These are phyloP conservation scores for Lithodes maja DNA, from an alignment of 2,888 invertebrate genomes.

Conservation along the genomic window DNA sequence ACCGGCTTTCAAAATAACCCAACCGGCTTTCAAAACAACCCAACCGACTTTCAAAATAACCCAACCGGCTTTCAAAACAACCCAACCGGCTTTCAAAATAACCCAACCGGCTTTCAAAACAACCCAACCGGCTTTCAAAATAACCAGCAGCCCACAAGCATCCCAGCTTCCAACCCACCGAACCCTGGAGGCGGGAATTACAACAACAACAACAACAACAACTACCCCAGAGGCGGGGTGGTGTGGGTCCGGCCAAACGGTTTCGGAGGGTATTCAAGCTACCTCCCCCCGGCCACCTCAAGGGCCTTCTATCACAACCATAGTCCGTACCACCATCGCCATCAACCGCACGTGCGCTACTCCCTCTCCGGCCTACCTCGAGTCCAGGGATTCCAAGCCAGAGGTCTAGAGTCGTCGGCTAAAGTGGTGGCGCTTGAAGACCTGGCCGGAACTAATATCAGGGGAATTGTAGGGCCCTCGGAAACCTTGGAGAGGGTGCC, in stretches of 20 bases:
- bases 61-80: background rate
- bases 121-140: too few species aligned
- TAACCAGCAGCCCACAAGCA: background rate
- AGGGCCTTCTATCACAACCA: background rate
- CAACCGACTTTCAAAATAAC: too few species aligned
- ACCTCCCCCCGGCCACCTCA: background rate
- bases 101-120: too few species aligned
- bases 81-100: background rate
- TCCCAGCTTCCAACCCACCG: background rate
- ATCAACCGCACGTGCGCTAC: background rate
- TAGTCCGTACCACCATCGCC: background rate
- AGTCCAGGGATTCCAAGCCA: background rate
- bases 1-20: background rate
- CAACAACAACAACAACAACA: background rate
- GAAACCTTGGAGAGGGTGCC: background rate
- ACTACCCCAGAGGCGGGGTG: background rate
- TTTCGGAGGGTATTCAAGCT: background rate
- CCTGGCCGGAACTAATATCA: background rate
- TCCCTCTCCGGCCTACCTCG: background rate
- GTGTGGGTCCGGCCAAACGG: background rate
- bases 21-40: too few species aligned
- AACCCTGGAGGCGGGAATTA: background rate
- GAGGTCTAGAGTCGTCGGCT: background rate
- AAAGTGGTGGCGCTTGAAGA: too few species aligned
- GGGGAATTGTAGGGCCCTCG: background rate